Conservation (phyloP, 2,888 invertebrate genomes). For the Hemithea aestivaria region DNA sequence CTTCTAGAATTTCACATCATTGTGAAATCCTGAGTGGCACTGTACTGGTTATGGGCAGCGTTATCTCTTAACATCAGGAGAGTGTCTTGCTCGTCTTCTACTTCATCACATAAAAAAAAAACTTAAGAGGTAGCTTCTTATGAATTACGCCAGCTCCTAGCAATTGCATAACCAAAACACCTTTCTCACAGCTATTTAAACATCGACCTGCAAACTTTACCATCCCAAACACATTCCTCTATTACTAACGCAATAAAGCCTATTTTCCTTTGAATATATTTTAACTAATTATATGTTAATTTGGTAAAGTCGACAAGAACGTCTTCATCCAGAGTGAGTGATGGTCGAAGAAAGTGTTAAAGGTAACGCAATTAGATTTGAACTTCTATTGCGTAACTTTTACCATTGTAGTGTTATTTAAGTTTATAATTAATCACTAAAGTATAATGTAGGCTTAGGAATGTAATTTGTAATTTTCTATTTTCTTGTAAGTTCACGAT, state of each 20-base stretch:
- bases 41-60: too few relatives aligned
- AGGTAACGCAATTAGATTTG: too few relatives aligned
- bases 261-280: slow-evolving; percentile 1
- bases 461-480: too few relatives aligned
- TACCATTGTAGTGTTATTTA: too few relatives aligned
- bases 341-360: slow-evolving; percentile 8
- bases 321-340: slow-evolving; percentile 6
- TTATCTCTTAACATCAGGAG: too few relatives aligned
- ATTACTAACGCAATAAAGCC: slow-evolving; percentile 3
- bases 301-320: slow-evolving; percentile 2
- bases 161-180: slow-evolving; percentile 15
- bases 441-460: too few relatives aligned
- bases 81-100: too few relatives aligned
- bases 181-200: slow-evolving; percentile 17
- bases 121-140: slow-evolving; percentile 7
- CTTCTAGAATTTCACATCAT: too few relatives aligned
- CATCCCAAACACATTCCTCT: background rate
- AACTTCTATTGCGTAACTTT: too few relatives aligned
- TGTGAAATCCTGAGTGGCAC: too few relatives aligned
- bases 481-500: too few relatives aligned
- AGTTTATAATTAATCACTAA: too few relatives aligned
- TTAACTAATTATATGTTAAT: background rate
- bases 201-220: background rate
- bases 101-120: background rate
- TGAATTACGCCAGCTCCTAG: slow-evolving; percentile 25